Evolutionary conservation across 2,113 vertebrate species (phyloP).

Genomic region (Leptosomus discolor): DNA sequence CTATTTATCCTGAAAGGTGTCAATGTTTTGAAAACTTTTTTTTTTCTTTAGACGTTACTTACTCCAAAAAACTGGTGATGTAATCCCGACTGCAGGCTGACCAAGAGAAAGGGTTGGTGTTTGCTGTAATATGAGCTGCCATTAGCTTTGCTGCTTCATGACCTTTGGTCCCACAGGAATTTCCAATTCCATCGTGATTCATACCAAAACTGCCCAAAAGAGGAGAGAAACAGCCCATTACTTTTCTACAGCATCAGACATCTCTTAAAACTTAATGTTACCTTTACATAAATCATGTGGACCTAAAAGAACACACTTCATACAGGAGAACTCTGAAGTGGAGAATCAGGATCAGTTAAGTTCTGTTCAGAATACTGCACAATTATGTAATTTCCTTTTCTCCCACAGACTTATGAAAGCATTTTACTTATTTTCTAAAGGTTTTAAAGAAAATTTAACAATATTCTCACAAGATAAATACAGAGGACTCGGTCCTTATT

Average conservation of each 20-base stretch:
- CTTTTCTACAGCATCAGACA: slow-evolving; percentile 4
- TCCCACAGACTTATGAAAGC: background rate
- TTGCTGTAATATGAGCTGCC: slow-evolving; percentile 98
- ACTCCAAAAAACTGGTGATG: slow-evolving; percentile 99
- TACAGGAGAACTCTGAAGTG: background rate
- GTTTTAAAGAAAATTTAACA: background rate
- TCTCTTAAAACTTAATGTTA: background rate
- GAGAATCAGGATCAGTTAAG: background rate
- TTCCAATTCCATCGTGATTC: slow-evolving; percentile 99
- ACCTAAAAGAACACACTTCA: background rate
- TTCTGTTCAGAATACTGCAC: background rate
- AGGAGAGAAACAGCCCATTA: slow-evolving; percentile 48
- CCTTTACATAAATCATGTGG: background rate
- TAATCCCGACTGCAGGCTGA: slow-evolving; percentile 98
- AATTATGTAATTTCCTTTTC: background rate
- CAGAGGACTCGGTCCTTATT: background rate
- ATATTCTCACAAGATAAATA: background rate
- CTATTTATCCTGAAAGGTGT: background rate
- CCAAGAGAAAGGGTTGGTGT: slow-evolving; percentile 99
- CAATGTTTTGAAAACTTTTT: slow-evolving; percentile 56
- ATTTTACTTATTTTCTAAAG: background rate
- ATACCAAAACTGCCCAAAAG: slow-evolving; percentile 92
- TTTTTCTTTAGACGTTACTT: slow-evolving; percentile 80
- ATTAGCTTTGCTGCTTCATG: slow-evolving; percentile 98
- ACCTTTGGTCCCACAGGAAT: slow-evolving; percentile 97